Conservation (phyloP, 1,140 invertebrate genomes). For the Chironomus tepperi region DNA sequence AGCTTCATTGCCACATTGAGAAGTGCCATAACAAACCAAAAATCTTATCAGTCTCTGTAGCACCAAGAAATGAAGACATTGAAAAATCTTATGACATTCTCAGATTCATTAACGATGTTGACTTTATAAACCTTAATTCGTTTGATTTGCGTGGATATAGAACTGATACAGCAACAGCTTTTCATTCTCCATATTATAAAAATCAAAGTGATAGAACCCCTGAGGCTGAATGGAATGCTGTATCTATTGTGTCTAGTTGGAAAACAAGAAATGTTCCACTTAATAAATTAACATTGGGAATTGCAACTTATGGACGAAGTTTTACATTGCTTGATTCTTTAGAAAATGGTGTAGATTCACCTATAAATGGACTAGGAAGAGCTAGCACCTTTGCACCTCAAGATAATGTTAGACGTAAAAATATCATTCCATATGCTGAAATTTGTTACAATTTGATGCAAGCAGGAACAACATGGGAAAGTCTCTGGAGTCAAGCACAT, state of each 20-base stretch:
- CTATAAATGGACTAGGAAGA: constrained; percentile 42
- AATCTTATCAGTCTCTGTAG: constrained; percentile 49
- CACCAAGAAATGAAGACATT: constrained; percentile 45
- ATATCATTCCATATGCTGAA: constrained; percentile 84
- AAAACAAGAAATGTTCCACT: constrained; percentile 63
- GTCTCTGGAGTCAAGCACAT: constrained; percentile 41
- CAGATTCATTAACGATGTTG: constrained; percentile 47
- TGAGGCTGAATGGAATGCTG: constrained; percentile 34
- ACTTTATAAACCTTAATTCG: constrained; percentile 43
- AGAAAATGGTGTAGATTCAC: constrained; percentile 38
- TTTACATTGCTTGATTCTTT: constrained; percentile 56
- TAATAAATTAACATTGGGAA: constrained; percentile 73
- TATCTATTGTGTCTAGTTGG: constrained; percentile 50
- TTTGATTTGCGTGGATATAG: constrained; percentile 63
- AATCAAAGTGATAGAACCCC: constrained; percentile 27
- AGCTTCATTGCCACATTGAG: constrained; percentile 44
- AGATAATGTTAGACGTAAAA: constrained; percentile 42
- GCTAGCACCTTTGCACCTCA: constrained; percentile 64
- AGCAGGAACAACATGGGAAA: constrained; percentile 47
- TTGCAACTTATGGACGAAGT: constrained; percentile 83
- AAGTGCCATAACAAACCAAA: constrained; percentile 47
- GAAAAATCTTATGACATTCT: constrained; percentile 51
- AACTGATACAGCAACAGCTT: constrained; percentile 45
- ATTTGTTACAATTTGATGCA: constrained; percentile 67
- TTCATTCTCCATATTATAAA: constrained; percentile 50